These are phyloP conservation scores for Brachionus asplanchnoidis DNA, from an alignment of 1,140 invertebrate genomes.

Conservation along the genomic window DNA sequence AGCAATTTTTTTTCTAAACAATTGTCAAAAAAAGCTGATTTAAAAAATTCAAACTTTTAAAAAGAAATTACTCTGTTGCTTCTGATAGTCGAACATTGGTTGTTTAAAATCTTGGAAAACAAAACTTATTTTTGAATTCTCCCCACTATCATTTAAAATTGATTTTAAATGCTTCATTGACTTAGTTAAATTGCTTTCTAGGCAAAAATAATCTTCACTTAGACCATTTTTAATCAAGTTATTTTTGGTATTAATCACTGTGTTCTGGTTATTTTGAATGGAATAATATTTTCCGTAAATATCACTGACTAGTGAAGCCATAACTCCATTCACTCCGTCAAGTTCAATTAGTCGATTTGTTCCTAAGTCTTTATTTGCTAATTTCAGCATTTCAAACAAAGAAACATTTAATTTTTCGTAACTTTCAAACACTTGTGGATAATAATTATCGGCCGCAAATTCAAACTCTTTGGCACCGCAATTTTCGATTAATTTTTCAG, in stretches of 20 bases:
- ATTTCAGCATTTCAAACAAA: neutral
- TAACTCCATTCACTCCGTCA: constrained; percentile 24
- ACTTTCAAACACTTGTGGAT: constrained; percentile 18
- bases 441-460: constrained; percentile 3
- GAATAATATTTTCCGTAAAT: neutral
- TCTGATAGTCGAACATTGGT: constrained; percentile 3
- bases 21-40: neutral
- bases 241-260: neutral
- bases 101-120: constrained; percentile 30
- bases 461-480: neutral
- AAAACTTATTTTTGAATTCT: neutral
- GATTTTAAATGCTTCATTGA: neutral
- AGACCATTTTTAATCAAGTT: neutral
- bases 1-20: constrained; percentile 19
- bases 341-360: neutral
- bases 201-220: neutral
- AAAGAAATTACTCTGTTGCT: neutral
- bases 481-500: neutral
- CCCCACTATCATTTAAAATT: neutral
- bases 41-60: neutral
- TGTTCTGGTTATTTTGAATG: constrained; percentile 13
- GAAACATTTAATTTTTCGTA: constrained; percentile 26
- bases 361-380: neutral
- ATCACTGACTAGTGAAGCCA: neutral
- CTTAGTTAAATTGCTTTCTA: neutral